These are phyloP conservation scores for Xiphophorus couchianus DNA, from an alignment of 2,113 vertebrate species.

Conservation along the genomic window DNA sequence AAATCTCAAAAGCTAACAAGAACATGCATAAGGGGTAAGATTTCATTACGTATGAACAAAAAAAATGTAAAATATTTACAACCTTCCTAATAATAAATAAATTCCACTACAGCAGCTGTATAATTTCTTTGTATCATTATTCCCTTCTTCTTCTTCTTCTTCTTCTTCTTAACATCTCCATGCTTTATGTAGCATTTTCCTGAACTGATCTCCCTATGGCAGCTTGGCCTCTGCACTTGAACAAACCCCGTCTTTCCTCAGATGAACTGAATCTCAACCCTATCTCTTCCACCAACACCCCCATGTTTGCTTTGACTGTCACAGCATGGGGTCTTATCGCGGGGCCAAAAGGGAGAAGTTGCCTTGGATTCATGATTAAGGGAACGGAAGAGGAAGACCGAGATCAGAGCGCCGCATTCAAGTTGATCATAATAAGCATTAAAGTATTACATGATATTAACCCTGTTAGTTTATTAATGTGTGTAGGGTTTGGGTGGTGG, in stretches of 20 bases:
- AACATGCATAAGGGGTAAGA: not conserved
- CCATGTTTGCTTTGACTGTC: slow-evolving; percentile 90
- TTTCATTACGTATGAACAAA: not conserved
- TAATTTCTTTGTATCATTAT: not conserved
- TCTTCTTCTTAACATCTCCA: not conserved
- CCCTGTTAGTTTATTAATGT: slow-evolving; percentile 94
- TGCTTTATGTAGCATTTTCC: slow-evolving; percentile 78
- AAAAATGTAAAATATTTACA: not conserved
- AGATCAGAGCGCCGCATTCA: slow-evolving; percentile 96
- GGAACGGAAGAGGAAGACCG: slow-evolving; percentile 78
- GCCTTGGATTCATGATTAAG: slow-evolving; percentile 90
- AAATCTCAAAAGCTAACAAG: not conserved
- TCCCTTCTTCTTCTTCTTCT: no score
- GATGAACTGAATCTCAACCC: slow-evolving; percentile 91
- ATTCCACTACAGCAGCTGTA: not conserved
- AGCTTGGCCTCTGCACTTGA: slow-evolving; percentile 63
- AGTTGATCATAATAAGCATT: slow-evolving; percentile 98
- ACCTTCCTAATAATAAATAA: not conserved
- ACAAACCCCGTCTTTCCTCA: slow-evolving; percentile 62
- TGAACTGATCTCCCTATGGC: slow-evolving; percentile 83
- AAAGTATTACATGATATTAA: slow-evolving; percentile 99
- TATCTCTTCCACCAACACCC: slow-evolving; percentile 87
- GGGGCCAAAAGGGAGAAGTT: slow-evolving; percentile 94
- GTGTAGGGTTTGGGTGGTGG: slow-evolving; percentile 86
- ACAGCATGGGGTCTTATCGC: slow-evolving; percentile 90